Evolutionary conservation across 2,888 invertebrate genomes (phyloP).

Genomic region (Trachelus tabidus): DNA sequence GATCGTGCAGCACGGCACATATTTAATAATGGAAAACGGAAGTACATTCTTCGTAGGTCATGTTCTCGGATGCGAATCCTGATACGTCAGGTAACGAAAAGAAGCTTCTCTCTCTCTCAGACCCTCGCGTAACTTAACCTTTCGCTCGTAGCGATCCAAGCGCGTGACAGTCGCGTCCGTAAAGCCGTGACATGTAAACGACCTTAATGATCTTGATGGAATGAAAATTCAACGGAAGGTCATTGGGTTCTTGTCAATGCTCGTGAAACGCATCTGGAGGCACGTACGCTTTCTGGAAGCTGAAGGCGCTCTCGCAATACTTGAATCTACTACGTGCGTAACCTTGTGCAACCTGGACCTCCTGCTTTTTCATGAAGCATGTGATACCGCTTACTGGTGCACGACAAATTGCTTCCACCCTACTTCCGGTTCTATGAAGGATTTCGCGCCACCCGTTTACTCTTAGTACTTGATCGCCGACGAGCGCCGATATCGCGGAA

Average conservation of each 20-base stretch:
- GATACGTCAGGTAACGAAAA: background rate
- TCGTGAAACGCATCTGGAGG: constrained; percentile 1
- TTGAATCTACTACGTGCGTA: background rate
- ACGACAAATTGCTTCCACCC: constrained; percentile 12
- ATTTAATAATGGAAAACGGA: background rate
- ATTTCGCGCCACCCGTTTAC: constrained; percentile 1
- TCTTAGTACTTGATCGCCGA: background rate
- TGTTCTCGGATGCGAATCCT: background rate
- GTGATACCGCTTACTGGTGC: constrained; percentile 15
- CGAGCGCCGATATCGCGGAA: background rate
- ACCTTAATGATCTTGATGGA: background rate
- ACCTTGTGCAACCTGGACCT: background rate
- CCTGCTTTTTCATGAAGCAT: constrained; percentile 1
- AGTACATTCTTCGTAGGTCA: background rate
- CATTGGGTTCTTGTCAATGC: background rate
- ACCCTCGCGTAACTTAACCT: background rate
- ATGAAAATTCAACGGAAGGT: background rate
- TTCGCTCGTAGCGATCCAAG: no score
- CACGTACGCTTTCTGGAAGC: background rate
- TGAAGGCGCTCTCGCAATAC: background rate
- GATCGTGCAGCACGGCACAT: background rate
- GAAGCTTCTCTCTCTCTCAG: background rate
- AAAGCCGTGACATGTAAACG: background rate
- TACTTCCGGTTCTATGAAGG: constrained; percentile 15
- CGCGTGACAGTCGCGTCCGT: background rate